These are phyloP conservation scores for Chrysolina haemoptera DNA, from an alignment of 2,888 invertebrate species.

Conservation along the genomic window DNA sequence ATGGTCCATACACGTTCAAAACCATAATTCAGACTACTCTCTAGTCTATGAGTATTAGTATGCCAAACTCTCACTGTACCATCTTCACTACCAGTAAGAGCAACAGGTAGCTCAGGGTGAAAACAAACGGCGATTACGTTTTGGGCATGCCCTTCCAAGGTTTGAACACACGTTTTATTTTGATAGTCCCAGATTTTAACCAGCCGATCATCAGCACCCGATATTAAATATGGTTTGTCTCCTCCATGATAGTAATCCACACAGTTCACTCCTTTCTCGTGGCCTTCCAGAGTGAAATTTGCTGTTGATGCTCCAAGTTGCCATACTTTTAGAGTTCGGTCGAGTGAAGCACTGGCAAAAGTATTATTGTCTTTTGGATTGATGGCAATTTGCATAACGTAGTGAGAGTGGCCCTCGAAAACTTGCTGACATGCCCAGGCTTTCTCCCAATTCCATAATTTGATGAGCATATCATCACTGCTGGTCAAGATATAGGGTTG, in stretches of 20 bases:
- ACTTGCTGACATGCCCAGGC: conserved; percentile 98
- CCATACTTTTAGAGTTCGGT: conserved; percentile 98
- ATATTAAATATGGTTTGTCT: conserved; percentile 98
- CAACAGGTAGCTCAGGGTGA: conserved; percentile 97
- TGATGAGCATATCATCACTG: conserved; percentile 98
- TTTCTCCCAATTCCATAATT: conserved; percentile 99
- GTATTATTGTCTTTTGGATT: conserved; percentile 99
- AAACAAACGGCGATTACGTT: conserved; percentile 97
- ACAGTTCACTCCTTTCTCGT: conserved; percentile 99
- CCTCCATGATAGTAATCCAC: conserved; percentile 98
- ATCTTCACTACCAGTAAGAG: conserved; percentile 96
- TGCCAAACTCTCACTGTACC: conserved; percentile 99
- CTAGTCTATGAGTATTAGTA: conserved; percentile 96
- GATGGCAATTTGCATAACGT: conserved; percentile 99
- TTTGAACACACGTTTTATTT: conserved; percentile 99
- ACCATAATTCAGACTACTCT: conserved; percentile 97
- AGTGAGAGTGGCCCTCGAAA: conserved; percentile 99
- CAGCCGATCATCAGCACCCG: conserved; percentile 97
- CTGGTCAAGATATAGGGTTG: conserved; percentile 97
- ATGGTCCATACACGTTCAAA: conserved; percentile 99
- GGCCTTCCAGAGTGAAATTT: conserved; percentile 98
- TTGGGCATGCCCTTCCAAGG: conserved; percentile 96
- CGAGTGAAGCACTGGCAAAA: conserved; percentile 98
- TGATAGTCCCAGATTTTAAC: conserved; percentile 99
- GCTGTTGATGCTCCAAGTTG: conserved; percentile 97